Percentiles rank a stretch among this genome's conserved stretches.
Conservation (phyloP, 2,113 vertebrate species). For the Ailuropoda melanoleuca region DNA sequence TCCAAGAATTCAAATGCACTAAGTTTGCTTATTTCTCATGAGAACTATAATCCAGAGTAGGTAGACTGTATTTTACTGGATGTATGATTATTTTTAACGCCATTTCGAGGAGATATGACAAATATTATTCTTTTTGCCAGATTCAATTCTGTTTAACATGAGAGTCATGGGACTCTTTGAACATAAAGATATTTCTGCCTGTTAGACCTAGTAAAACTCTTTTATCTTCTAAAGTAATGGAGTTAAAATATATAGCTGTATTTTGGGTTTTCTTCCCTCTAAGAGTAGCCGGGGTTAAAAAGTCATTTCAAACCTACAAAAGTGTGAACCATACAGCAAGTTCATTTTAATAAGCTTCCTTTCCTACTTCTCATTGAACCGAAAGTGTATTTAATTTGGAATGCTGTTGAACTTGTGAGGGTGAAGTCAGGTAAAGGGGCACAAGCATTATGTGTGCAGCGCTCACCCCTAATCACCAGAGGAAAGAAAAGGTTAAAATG, state of each 20-base stretch:
- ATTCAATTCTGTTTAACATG: background rate
- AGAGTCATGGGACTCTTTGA: background rate
- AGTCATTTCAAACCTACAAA: background rate
- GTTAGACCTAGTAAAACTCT: background rate
- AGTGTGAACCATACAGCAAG: background rate
- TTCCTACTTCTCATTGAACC: background rate
- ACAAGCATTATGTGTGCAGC: accelerated
- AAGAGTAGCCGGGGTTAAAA: background rate
- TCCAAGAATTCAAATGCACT: background rate
- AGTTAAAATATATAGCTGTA: background rate
- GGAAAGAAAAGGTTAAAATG: background rate
- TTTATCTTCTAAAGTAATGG: background rate
- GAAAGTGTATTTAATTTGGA: background rate
- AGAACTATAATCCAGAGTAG: background rate
- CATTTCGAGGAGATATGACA: background rate
- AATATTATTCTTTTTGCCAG: background rate
- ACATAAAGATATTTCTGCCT: background rate
- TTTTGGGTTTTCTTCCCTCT: background rate
- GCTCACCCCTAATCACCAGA: background rate
- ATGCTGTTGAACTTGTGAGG: background rate
- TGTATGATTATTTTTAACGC: background rate
- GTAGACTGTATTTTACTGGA: background rate
- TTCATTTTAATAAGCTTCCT: background rate
- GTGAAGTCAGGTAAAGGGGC: background rate
- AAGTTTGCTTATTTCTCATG: background rate